Percentiles rank a stretch among this genome's conserved stretches.
Evolutionary conservation across 2,797 vertebrate genomes (phyloP).

Genomic region (Parotocinclus haroldoi): DNA sequence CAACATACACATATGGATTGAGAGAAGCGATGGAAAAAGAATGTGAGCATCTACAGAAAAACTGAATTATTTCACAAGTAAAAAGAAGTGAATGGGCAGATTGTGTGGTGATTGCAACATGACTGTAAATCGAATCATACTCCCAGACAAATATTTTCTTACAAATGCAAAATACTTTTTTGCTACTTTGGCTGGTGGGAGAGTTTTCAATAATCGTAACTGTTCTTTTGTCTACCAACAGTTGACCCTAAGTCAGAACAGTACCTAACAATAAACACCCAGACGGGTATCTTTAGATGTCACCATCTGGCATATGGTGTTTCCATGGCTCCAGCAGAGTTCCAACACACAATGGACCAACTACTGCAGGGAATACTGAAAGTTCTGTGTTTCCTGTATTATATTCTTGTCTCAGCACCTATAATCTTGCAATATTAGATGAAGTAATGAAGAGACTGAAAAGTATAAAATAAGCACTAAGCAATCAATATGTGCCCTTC

Average conservation of each 20-base stretch:
- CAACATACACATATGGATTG: too few species aligned
- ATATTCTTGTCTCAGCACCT: conserved; percentile 8
- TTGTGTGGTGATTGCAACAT: conserved; percentile 26
- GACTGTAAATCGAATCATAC: conserved; percentile 13
- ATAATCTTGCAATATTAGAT: conserved; percentile 10
- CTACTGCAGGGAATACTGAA: conserved; percentile 7
- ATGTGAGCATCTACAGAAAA: conserved; percentile 2
- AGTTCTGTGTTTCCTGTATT: conserved; percentile 2
- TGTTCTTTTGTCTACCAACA: conserved; percentile 4
- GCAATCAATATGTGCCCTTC: conserved; percentile 9
- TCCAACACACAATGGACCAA: conserved; percentile 29
- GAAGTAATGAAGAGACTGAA: conserved; percentile 18
- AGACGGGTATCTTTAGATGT: conserved; percentile 14
- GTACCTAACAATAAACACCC: conserved; percentile 12
- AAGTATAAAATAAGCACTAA: conserved; percentile 16
- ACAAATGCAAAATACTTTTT: conserved; percentile 8
- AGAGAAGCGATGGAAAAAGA: conserved; percentile 25
- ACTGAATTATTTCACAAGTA: conserved; percentile 10
- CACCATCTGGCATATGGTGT: conserved; percentile 4
- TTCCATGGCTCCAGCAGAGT: conserved; percentile 11
- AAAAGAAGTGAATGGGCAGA: conserved; percentile 19
- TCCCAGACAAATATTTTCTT: conserved; percentile 12
- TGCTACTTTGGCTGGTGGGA: conserved; percentile 6
- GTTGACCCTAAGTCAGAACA: neutral
- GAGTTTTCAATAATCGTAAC: conserved; percentile 2